A percentile compares a stretch with the other conserved stretches of the same genome.
phyloP scores from a whole-genome alignment of 37 sponge, comb jelly and placozoan species.

The Bolinopsis microptera region DNA sequence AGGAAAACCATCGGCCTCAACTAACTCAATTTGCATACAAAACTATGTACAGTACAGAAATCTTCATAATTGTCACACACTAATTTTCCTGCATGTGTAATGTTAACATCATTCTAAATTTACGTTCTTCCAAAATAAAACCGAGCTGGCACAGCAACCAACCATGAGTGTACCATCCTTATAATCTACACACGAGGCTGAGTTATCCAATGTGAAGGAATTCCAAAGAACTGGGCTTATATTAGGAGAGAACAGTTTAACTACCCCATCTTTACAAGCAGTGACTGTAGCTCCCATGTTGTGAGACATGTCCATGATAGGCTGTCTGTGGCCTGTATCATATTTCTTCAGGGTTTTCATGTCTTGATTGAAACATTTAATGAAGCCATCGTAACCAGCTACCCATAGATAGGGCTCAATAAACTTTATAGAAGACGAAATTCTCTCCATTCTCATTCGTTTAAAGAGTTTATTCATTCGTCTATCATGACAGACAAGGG shows the following conservation, averaged over 20 bases:
- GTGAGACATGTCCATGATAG: slow-evolving; percentile 36
- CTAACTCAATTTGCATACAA: no score
- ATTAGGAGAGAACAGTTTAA: slow-evolving; percentile 18
- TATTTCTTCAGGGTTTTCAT: slow-evolving; percentile 26
- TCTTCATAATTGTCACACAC: no score
- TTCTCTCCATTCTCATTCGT: slow-evolving; percentile 6
- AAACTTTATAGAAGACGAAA: not conserved
- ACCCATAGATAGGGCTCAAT: slow-evolving; percentile 22
- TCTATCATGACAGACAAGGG: slow-evolving; percentile 39
- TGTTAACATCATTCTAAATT: not conserved
- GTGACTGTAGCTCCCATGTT: slow-evolving; percentile 15
- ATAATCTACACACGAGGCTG: slow-evolving; percentile 54
- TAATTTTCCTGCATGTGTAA: no score
- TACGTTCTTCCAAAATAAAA: slow-evolving; percentile 26
- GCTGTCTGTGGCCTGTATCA: not conserved
- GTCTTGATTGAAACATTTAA: slow-evolving; percentile 41
- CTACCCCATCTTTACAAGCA: slow-evolving; percentile 44
- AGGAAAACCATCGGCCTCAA: no score
- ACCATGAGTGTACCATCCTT: not conserved
- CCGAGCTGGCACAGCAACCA: not conserved
- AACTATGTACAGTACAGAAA: no score
- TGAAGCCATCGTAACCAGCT: slow-evolving; percentile 27
- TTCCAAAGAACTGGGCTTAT: not conserved
- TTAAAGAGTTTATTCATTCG: not conserved
- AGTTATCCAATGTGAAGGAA: slow-evolving; percentile 33